These are phyloP conservation scores for Vidua macroura DNA, from an alignment of 2,113 vertebrate genomes.

Conservation along the genomic window DNA sequence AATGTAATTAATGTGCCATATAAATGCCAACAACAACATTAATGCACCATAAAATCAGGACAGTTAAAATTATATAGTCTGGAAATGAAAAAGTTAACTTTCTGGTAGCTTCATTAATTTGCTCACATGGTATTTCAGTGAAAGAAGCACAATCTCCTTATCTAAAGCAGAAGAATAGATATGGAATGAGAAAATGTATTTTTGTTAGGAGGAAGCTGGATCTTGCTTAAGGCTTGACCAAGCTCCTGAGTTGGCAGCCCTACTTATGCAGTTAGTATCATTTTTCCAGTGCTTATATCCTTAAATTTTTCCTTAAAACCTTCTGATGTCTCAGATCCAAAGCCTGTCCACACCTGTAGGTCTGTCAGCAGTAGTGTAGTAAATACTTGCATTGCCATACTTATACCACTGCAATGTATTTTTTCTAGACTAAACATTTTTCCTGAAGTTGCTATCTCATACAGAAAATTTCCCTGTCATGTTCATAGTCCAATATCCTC, in stretches of 20 bases:
- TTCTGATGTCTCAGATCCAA: not conserved
- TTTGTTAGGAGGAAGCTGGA: not conserved
- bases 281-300: not conserved
- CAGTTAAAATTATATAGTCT: slow-evolving; percentile 52
- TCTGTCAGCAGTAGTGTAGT: not conserved
- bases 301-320: not conserved
- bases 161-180: not conserved
- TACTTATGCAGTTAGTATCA: not conserved
- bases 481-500: not conserved
- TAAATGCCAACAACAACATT: slow-evolving; percentile 58
- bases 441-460: not conserved
- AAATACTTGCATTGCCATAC: not conserved
- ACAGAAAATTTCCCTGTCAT: not conserved
- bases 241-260: not conserved
- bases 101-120: slow-evolving; percentile 46
- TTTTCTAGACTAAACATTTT: not conserved
- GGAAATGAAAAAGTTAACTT: slow-evolving; percentile 60
- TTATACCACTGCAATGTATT: not conserved
- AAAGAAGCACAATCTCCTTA: not conserved
- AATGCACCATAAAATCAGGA: slow-evolving; percentile 50
- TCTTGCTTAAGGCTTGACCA: not conserved
- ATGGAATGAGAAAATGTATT: not conserved
- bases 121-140: not conserved
- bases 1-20: slow-evolving; percentile 53
- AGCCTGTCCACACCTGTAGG: not conserved